Base-by-base conservation (phyloP, 2,888 invertebrate species). In the Platerodrilus igneus region DNA sequence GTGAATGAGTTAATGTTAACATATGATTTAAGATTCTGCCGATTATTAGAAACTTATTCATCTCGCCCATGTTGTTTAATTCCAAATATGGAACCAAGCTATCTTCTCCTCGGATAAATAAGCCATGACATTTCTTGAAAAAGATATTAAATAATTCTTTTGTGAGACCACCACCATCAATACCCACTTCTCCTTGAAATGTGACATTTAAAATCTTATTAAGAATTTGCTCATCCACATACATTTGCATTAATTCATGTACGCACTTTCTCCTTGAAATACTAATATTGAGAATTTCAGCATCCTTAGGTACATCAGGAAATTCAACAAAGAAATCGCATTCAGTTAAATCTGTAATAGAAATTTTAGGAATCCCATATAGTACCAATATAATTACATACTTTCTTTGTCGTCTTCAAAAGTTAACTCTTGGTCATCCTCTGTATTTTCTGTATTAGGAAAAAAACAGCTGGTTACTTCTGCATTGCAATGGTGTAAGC, bases 121-220 rank as follows among this genome's bases (percentile, higher is more conserved):
- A 3, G 15, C 10, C 16, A 6, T 29, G 22, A 30, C n/a, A 20
- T n/a, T 23, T 9, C 10, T 29, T 19, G 13, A 37, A 37, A 22
- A 37, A 37, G 4, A 37, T 22, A 11, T 29, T 37, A 22, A 37
- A 37, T 4, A 37, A 13, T 37, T 30, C 37, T 23, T 37, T 37
- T 2, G 37, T 37, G 1, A 37, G 29, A 14, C 37, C 37, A 6
- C 37, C 37, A 9, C 29, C 30, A 23, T 30, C 37, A 13, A 29
- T 9, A 3, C 35, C 35, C 20, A 26, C 3, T 35, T 26, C 35
- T 18, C 22, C 25, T n/a, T n/a, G 16, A 27, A 35, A 35, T 11
- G 9, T 27, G n/a, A 27, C 35, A 18, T 7, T 16, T 8, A 35
- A 27, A 13, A 17, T 35, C 20, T 35, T 27, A 9, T 3, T 5